Conservation (phyloP, 2,113 vertebrate genomes). For the Empidonax alnorum region DNA sequence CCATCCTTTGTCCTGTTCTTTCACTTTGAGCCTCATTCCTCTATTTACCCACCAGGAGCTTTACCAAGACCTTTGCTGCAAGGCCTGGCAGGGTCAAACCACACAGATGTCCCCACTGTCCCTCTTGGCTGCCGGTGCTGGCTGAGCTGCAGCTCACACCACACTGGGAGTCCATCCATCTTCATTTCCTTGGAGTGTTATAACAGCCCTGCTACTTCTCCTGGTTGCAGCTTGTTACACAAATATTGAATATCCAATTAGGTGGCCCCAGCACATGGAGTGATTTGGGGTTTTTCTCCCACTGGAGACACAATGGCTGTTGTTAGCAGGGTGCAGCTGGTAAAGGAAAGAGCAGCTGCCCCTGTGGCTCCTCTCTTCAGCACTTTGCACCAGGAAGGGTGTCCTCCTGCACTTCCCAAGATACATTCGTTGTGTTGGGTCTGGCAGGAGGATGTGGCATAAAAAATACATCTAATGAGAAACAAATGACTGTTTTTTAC, state of each 20-base stretch:
- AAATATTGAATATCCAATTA: background rate
- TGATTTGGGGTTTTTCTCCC: background rate
- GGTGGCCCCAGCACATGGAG: background rate
- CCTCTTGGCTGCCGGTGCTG: fast-evolving
- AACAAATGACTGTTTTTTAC: background rate
- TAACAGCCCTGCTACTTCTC: background rate
- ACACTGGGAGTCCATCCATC: fast-evolving
- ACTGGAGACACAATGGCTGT: background rate
- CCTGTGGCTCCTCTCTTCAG: background rate
- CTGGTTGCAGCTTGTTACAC: background rate
- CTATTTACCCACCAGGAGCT: background rate
- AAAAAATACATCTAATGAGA: background rate
- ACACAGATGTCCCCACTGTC: fast-evolving
- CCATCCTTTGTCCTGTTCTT: background rate
- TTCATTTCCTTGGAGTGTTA: background rate
- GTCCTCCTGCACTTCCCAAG: background rate
- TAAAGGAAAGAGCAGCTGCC: background rate
- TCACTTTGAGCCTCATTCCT: background rate
- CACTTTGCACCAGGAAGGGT: background rate
- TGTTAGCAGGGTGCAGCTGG: background rate
- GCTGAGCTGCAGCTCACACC: background rate
- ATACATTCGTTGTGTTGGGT: fast-evolving
- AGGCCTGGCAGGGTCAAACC: background rate
- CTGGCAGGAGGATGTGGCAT: background rate
- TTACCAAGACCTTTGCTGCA: background rate